Percentiles rank a stretch among this genome's conserved stretches.
Evolutionary conservation across 37 sponge, comb jelly and placozoan species (phyloP).

Genomic region (Mnemiopsis leidyi): DNA sequence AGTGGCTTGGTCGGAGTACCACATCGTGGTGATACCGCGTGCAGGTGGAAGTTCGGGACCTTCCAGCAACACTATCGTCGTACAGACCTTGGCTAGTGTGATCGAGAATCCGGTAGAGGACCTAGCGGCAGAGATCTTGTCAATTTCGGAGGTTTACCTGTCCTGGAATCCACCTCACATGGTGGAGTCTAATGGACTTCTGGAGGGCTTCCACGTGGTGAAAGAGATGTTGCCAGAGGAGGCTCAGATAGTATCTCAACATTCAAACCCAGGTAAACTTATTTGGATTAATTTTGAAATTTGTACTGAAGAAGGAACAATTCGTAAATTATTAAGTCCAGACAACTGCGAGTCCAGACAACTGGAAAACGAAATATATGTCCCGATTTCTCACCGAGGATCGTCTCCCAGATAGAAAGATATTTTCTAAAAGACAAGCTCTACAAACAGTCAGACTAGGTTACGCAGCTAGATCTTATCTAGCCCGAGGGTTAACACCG

Average conservation of each 20-base stretch:
- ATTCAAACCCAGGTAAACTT: no score
- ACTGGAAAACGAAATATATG: no score
- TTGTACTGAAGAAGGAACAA: no score
- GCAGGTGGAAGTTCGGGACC: neutral
- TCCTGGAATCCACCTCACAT: neutral
- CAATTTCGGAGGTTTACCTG: neutral
- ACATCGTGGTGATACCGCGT: neutral
- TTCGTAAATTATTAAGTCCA: no score
- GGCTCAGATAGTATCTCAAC: neutral
- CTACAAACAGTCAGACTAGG: neutral
- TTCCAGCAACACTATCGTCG: neutral
- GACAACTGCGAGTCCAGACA: no score
- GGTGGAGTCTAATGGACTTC: neutral
- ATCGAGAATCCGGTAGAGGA: neutral
- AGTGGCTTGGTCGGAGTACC: neutral
- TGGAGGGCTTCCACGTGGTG: neutral
- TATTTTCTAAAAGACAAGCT: neutral
- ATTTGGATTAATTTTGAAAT: no score
- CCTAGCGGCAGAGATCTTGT: neutral
- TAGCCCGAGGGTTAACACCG: neutral
- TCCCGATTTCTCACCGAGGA: no score
- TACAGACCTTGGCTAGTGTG: neutral
- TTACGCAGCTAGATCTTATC: neutral
- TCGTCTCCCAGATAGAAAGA: neutral
- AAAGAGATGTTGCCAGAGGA: neutral